A percentile compares a stretch with the other conserved stretches of the same genome.
phyloP scores from a whole-genome alignment of 2,113 vertebrate species.

The Castor canadensis region DNA sequence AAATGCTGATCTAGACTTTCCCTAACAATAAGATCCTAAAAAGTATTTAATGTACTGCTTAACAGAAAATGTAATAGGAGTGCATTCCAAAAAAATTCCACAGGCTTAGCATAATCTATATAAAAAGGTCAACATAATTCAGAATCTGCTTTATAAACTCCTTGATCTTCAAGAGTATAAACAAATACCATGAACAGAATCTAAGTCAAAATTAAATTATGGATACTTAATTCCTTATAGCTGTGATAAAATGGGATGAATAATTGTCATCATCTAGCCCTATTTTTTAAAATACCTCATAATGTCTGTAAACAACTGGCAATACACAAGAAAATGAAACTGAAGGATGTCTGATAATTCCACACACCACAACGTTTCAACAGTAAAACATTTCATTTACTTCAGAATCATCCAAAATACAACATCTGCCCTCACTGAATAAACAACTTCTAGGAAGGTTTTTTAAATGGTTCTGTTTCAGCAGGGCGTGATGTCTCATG shows the following conservation, averaged over 20 bases:
- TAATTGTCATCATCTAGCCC: neutral
- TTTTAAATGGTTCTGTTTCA: no score
- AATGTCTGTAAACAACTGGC: neutral
- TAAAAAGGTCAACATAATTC: neutral
- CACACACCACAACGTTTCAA: neutral
- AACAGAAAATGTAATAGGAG: neutral
- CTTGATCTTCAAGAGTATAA: neutral
- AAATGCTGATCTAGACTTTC: neutral
- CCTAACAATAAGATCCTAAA: neutral
- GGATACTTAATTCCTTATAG: neutral
- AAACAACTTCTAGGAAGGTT: neutral
- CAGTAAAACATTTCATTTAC: neutral
- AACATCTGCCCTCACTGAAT: neutral
- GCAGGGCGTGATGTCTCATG: no score
- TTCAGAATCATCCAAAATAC: neutral
- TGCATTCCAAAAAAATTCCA: neutral
- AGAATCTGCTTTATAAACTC: neutral
- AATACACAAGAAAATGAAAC: neutral
- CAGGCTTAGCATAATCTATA: constrained; percentile 6
- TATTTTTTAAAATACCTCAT: neutral
- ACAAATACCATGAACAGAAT: constrained; percentile 23
- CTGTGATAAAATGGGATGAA: neutral
- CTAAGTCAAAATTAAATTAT: neutral
- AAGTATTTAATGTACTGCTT: neutral
- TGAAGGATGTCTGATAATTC: neutral